Conservation (phyloP, 2,113 vertebrate genomes). For the Eublepharis macularius region DNA sequence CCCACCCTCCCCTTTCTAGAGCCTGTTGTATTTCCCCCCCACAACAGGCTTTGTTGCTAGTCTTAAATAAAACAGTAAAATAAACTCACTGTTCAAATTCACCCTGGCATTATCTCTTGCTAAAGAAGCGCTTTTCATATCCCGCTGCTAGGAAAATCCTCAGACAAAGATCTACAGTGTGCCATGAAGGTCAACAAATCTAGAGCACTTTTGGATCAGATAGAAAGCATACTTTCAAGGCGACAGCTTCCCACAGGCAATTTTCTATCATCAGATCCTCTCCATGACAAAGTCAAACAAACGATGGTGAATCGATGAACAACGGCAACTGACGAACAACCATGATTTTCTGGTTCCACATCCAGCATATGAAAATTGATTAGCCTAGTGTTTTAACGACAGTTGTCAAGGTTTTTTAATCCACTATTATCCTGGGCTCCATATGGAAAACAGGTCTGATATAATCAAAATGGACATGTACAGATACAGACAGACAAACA, state of each 20-base stretch:
- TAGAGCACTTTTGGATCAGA: neutral
- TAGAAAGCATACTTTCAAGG: neutral
- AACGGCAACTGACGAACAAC: neutral
- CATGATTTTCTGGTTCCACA: neutral
- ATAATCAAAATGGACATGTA: neutral
- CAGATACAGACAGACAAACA: too few relatives aligned
- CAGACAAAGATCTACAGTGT: neutral
- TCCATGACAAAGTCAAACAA: neutral
- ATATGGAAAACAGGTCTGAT: neutral
- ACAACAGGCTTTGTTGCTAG: too few relatives aligned
- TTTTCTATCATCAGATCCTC: neutral
- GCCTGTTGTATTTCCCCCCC: too few relatives aligned
- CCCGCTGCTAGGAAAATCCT: neutral
- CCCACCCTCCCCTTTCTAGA: too few relatives aligned
- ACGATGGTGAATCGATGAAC: neutral
- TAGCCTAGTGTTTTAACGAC: neutral
- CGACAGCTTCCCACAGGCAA: neutral
- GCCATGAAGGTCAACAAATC: neutral
- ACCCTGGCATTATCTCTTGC: neutral
- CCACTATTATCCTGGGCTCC: neutral
- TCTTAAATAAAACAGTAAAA: too few relatives aligned
- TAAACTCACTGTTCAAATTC: neutral
- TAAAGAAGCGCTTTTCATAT: neutral
- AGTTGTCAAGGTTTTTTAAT: neutral
- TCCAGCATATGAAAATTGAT: neutral